A percentile compares a stretch with the other conserved stretches of the same genome.
These are phyloP conservation scores for Nephrotoma appendiculata DNA, from an alignment of 2,888 invertebrate genomes.

Conservation along the genomic window DNA sequence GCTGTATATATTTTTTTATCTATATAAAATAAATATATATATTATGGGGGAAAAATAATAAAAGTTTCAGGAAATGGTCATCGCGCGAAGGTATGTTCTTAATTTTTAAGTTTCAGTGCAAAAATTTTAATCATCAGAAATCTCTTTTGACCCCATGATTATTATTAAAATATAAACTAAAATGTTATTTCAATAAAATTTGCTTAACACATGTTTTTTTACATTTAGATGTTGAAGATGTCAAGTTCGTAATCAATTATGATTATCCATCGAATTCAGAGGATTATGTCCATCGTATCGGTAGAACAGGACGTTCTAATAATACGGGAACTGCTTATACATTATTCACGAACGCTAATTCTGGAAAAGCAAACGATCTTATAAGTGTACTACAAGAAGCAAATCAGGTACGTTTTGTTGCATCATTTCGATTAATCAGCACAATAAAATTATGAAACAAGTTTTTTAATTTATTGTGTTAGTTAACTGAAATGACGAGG, in stretches of 20 bases:
- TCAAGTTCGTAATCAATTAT: slow-evolving; percentile 97
- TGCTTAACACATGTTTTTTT: slow-evolving; percentile 7
- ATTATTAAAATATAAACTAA: background rate
- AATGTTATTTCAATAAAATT: background rate
- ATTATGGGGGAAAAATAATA: background rate
- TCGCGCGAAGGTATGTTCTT: background rate
- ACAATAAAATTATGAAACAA: too few species aligned
- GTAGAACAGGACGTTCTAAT: slow-evolving; percentile 85
- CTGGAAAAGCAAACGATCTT: slow-evolving; percentile 81
- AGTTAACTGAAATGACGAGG: background rate
- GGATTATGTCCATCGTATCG: slow-evolving; percentile 89
- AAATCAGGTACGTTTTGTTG: slow-evolving; percentile 49
- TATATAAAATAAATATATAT: slow-evolving; percentile 20
- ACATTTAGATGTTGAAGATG: slow-evolving; percentile 88
- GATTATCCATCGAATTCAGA: slow-evolving; percentile 96
- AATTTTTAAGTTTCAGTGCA: background rate
- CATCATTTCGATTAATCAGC: too few species aligned
- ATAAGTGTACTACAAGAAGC: slow-evolving; percentile 87
- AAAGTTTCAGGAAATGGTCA: background rate
- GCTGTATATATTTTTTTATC: slow-evolving; percentile 20
- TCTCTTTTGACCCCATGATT: background rate
- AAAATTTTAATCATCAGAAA: background rate
- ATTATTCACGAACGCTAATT: slow-evolving; percentile 82
- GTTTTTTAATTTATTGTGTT: background rate
- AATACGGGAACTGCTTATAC: slow-evolving; percentile 94